Conservation (phyloP, 2,888 invertebrate genomes). For the Eledona agricola region DNA sequence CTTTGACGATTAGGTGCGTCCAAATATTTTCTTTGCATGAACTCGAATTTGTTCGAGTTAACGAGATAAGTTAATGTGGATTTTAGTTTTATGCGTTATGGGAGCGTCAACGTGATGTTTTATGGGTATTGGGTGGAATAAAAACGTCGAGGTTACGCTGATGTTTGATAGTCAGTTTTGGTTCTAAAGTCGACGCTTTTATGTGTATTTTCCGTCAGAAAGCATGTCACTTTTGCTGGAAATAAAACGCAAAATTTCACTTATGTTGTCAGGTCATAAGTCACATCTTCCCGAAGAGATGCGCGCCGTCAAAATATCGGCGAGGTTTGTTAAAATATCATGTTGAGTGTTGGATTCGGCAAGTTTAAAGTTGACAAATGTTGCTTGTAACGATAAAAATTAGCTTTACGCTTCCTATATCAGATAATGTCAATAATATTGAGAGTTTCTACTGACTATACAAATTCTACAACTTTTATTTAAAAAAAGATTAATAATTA, state of each 20-base stretch:
- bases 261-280: constrained; percentile 46
- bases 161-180: constrained; percentile 25
- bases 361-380: too few relatives aligned
- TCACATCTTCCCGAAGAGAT: constrained; percentile 33
- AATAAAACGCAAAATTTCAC: constrained; percentile 46
- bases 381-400: too few relatives aligned
- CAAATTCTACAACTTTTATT: too few relatives aligned
- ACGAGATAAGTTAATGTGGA: constrained; percentile 4
- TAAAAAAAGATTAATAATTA: too few relatives aligned
- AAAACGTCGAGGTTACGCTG: constrained; percentile 3
- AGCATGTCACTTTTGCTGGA: constrained; percentile 41
- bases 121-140: constrained; percentile 20
- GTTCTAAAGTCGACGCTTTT: constrained; percentile 27
- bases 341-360: too few relatives aligned
- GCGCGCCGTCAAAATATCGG: constrained; percentile 42
- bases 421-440: too few relatives aligned
- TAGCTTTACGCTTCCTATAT: too few relatives aligned
- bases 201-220: constrained; percentile 37
- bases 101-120: neutral
- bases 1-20: constrained; percentile 7
- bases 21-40: too few relatives aligned
- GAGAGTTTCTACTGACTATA: too few relatives aligned
- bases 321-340: constrained; percentile 26
- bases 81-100: too few relatives aligned
- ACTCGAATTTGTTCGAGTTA: too few relatives aligned